Percentiles rank a stretch among this genome's conserved stretches.
Conservation (phyloP, 2,797 vertebrate genomes). For the Microctenopoma stevenorrisi region DNA sequence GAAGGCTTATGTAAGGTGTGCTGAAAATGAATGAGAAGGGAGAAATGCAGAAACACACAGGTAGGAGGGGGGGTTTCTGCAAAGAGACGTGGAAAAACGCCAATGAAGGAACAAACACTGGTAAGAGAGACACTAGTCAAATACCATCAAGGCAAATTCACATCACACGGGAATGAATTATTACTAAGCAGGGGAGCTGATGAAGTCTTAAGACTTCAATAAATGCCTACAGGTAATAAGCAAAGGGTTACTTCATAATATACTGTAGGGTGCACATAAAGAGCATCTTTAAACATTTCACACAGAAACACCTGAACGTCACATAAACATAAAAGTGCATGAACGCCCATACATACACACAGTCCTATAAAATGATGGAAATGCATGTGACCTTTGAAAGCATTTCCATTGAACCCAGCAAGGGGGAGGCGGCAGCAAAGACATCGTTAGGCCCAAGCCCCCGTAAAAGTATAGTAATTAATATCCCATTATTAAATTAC, state of each 20-base stretch:
- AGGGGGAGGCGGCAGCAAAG: slow-evolving; percentile 25
- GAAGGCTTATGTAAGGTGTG: background rate
- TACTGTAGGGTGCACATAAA: slow-evolving; percentile 20
- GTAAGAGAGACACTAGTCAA: background rate
- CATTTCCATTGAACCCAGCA: slow-evolving; percentile 66
- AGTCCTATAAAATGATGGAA: slow-evolving; percentile 20
- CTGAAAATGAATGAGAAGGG: slow-evolving; percentile 1
- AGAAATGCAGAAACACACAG: background rate
- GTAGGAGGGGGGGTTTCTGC: background rate
- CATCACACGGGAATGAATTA: slow-evolving; percentile 11
- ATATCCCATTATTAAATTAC: too few species aligned
- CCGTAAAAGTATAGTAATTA: too few species aligned
- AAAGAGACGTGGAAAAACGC: background rate
- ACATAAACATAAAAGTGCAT: slow-evolving; percentile 27
- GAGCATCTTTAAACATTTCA: slow-evolving; percentile 31
- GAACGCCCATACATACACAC: slow-evolving; percentile 3
- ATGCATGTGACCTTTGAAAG: slow-evolving; percentile 55
- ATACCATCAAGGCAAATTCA: background rate
- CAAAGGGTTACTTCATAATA: background rate
- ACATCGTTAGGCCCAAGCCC: too few species aligned
- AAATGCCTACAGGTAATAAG: slow-evolving; percentile 13
- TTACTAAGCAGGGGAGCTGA: slow-evolving; percentile 5
- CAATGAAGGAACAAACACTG: background rate
- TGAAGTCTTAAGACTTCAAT: slow-evolving; percentile 8
- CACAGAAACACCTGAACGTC: slow-evolving; percentile 37